A percentile compares a stretch with the other conserved stretches of the same genome.
phyloP scores from a whole-genome alignment of 2,888 invertebrate species.

The Thymelicus sylvestris region DNA sequence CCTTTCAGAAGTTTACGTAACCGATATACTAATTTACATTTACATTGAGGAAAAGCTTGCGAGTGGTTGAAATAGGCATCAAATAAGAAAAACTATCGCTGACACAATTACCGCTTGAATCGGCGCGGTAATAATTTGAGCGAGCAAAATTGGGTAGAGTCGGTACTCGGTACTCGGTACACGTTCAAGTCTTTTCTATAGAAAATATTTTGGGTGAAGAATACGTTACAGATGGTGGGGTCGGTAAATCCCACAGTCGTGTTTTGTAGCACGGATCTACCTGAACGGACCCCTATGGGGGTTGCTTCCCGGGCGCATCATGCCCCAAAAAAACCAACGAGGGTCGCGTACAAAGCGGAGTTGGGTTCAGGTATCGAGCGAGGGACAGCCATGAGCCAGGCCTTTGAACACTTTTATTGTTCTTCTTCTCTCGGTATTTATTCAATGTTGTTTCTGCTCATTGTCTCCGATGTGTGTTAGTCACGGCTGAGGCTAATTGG shows the following conservation, averaged over 20 bases:
- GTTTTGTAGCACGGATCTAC: conserved; percentile 67
- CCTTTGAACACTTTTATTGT: conserved; percentile 34
- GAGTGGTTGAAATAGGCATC: conserved; percentile 9
- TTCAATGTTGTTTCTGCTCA: conserved; percentile 13
- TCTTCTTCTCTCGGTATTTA: conserved; percentile 32
- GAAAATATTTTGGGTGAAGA: conserved; percentile 54
- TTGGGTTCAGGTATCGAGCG: conserved; percentile 53
- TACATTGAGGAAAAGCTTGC: conserved; percentile 38
- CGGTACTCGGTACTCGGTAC: conserved; percentile 7
- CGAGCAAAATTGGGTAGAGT: conserved; percentile 29
- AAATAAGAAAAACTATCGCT: conserved; percentile 23
- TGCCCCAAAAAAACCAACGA: conserved; percentile 79
- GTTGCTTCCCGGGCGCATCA: conserved; percentile 70
- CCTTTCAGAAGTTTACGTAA: neutral
- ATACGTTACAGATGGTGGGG: conserved; percentile 51
- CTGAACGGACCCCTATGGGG: conserved; percentile 67
- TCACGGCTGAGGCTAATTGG: neutral
- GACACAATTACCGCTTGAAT: conserved; percentile 22
- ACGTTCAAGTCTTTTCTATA: conserved; percentile 48
- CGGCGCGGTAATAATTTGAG: conserved; percentile 28
- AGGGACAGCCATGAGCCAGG: conserved; percentile 28
- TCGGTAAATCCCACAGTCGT: conserved; percentile 64
- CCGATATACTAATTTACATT: neutral
- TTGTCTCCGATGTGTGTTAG: neutral
- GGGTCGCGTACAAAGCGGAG: conserved; percentile 64